phyloP scores from a whole-genome alignment of 64 coral and sea anemone species.

The Pachyseris speciosa region DNA sequence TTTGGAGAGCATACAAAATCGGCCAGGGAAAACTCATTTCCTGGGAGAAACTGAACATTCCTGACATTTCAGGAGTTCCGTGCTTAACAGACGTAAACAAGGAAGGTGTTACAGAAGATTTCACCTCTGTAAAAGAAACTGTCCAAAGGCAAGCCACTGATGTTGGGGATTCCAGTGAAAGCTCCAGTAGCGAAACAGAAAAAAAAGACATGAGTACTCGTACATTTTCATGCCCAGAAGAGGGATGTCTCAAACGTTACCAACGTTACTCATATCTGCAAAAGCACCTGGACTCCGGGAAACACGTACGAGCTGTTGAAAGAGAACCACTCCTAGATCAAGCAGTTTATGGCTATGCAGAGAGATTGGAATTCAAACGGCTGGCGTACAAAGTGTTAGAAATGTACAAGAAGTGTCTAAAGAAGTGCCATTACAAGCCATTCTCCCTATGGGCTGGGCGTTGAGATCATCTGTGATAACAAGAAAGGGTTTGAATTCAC shows the following conservation, averaged over 20 bases:
- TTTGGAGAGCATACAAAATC: conserved; percentile 20
- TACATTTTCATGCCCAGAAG: not conserved
- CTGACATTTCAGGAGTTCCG: not conserved
- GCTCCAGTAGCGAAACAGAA: not conserved
- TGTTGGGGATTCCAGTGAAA: not conserved
- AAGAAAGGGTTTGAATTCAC: conserved; percentile 32
- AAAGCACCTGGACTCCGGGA: conserved; percentile 28
- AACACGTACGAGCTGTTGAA: conserved; percentile 26
- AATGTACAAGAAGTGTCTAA: not conserved
- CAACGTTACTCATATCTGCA: conserved; percentile 23
- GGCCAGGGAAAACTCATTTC: not conserved
- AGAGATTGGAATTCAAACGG: conserved; percentile 24
- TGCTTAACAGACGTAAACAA: conserved; percentile 18
- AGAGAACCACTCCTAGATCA: conserved; percentile 21
- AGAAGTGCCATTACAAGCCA: not conserved
- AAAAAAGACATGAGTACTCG: not conserved
- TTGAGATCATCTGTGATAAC: not conserved
- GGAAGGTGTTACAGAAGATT: not conserved
- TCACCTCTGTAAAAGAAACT: not conserved
- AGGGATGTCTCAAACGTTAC: not conserved
- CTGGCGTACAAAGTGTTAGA: not conserved
- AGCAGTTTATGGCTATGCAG: conserved; percentile 46
- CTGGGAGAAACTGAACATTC: not conserved
- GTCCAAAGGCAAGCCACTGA: not conserved
- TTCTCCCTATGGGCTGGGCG: conserved; percentile 44